These are phyloP conservation scores for Rhopalosiphum padi DNA, from an alignment of 1,140 invertebrate genomes.

Conservation along the genomic window DNA sequence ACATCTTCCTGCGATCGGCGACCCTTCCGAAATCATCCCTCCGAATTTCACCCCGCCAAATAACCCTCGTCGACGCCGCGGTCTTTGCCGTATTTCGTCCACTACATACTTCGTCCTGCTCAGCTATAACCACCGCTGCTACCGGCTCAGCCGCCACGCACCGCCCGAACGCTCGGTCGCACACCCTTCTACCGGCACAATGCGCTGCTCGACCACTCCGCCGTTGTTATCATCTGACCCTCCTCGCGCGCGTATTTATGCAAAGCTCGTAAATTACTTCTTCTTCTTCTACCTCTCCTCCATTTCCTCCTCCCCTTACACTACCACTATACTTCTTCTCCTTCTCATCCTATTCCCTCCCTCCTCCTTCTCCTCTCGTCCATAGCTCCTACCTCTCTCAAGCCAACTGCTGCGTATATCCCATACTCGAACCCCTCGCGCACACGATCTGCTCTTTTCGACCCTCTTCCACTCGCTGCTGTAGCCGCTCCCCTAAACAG, in stretches of 20 bases:
- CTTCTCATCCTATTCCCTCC: background rate
- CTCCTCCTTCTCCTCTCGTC: background rate
- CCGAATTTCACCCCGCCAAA: background rate
- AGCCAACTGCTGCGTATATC: conserved; percentile 24
- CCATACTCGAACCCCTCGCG: background rate
- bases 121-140: background rate
- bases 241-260: conserved; percentile 19
- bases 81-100: background rate
- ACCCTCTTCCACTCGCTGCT: background rate
- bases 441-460: background rate
- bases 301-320: background rate
- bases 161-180: background rate
- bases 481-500: background rate
- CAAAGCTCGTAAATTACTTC: conserved; percentile 57
- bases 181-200: background rate
- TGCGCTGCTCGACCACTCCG: background rate
- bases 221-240: conserved; percentile 32
- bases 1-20: background rate
- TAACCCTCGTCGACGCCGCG: background rate
- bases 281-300: background rate
- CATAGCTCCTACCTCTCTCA: background rate
- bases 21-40: conserved; percentile 41
- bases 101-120: background rate
- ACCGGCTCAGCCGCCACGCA: background rate
- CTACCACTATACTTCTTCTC: conserved; percentile 27